Percentiles rank a stretch among this genome's conserved stretches.
These are phyloP conservation scores for Prosapia bicincta DNA, from an alignment of 2,888 invertebrate genomes.

Conservation along the genomic window DNA sequence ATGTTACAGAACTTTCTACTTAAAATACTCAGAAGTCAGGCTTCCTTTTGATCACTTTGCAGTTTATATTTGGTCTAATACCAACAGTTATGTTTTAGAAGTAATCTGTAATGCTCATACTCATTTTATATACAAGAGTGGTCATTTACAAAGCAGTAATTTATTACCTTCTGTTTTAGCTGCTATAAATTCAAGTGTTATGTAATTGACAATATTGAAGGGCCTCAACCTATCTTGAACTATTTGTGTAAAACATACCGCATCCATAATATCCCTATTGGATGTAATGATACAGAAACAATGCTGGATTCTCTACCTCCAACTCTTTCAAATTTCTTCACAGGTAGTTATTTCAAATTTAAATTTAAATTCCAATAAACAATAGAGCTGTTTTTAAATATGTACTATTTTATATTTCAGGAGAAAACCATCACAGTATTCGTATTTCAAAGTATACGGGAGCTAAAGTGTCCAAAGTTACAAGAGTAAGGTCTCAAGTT, in stretches of 20 bases:
- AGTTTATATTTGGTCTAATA: too few species aligned
- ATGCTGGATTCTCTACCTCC: conserved; percentile 46
- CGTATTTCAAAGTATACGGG: conserved; percentile 31
- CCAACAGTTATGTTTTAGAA: too few species aligned
- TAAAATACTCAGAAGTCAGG: too few species aligned
- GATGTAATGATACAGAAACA: conserved; percentile 44
- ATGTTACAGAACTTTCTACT: too few species aligned
- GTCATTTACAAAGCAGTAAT: too few species aligned
- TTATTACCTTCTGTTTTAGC: conserved; percentile 28
- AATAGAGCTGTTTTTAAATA: too few species aligned
- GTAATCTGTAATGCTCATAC: too few species aligned
- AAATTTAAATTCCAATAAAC: too few species aligned
- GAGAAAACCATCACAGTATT: conserved; percentile 10
- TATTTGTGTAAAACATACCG: conserved; percentile 63
- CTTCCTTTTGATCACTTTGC: too few species aligned
- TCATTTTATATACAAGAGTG: too few species aligned
- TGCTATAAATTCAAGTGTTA: conserved; percentile 66
- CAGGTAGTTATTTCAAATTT: conserved; percentile 24
- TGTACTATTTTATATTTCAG: not conserved
- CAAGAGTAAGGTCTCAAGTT: conserved; percentile 13
- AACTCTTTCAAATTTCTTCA: conserved; percentile 40
- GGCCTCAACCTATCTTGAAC: conserved; percentile 64
- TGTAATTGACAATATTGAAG: conserved; percentile 62
- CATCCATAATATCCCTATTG: conserved; percentile 69
- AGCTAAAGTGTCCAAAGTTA: conserved; percentile 22